These are phyloP conservation scores for Rhizomys pruinosus DNA, from an alignment of 2,113 vertebrate genomes.

Conservation along the genomic window DNA sequence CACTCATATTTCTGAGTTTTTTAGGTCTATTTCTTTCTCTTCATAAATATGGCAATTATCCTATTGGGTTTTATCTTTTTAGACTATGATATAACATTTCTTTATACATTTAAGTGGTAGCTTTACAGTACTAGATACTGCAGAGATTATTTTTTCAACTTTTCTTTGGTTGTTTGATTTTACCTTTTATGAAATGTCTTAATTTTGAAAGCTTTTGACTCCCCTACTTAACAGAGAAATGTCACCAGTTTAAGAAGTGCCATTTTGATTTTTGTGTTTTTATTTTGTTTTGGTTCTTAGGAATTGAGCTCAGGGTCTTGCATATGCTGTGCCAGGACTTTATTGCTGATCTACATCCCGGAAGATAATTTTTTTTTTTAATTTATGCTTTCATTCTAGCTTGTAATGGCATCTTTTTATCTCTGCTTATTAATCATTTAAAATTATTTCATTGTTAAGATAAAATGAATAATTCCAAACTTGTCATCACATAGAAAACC, in stretches of 20 bases:
- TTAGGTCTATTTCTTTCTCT: neutral
- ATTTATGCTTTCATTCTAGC: neutral
- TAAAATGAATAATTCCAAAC: neutral
- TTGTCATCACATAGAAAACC: neutral
- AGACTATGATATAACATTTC: neutral
- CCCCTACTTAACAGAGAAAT: neutral
- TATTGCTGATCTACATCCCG: no score
- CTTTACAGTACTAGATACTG: neutral
- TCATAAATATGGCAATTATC: neutral
- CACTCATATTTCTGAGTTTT: neutral
- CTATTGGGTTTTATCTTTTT: neutral
- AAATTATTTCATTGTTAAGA: neutral
- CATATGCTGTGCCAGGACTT: neutral
- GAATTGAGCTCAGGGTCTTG: neutral
- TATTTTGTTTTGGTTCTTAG: neutral
- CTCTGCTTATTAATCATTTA: neutral
- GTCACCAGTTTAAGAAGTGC: neutral
- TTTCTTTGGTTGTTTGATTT: neutral
- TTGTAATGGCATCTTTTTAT: neutral
- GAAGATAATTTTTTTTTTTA: neutral
- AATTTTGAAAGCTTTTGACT: neutral
- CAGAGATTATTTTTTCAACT: neutral
- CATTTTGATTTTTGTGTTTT: neutral
- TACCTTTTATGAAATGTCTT: neutral
- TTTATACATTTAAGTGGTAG: neutral